Conservation (phyloP, 2,797 vertebrate genomes). For the Labroides dimidiatus region DNA sequence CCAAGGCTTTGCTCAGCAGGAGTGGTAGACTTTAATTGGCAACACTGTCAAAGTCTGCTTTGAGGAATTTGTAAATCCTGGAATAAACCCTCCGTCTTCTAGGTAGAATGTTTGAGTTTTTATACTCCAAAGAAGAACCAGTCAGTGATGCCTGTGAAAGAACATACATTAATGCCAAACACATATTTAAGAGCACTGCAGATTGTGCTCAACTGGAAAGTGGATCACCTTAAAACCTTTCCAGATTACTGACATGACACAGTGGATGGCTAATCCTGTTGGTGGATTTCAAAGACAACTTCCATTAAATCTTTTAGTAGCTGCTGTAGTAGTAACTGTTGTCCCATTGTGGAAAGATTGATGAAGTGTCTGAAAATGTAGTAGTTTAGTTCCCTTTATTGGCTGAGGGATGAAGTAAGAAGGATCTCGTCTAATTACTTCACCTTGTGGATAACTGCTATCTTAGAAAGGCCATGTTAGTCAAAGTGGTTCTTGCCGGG, state of each 20-base stretch:
- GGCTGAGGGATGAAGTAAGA: not conserved
- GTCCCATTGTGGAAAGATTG: not conserved
- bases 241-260: too few species aligned
- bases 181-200: too few species aligned
- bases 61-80: slow-evolving; percentile 3
- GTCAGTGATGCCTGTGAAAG: not conserved
- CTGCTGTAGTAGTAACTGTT: not conserved
- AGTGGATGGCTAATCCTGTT: slow-evolving; percentile 3
- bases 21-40: slow-evolving; percentile 34
- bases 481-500: slow-evolving; percentile 9
- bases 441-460: slow-evolving; percentile 19
- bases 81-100: slow-evolving; percentile 1
- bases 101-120: not conserved
- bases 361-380: not conserved
- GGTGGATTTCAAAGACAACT: slow-evolving; percentile 11
- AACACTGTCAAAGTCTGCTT: slow-evolving; percentile 17
- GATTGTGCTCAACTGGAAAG: too few species aligned
- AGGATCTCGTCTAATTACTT: slow-evolving; percentile 10
- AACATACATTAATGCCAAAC: slow-evolving; percentile 8
- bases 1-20: slow-evolving; percentile 3
- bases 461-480: slow-evolving; percentile 6
- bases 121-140: not conserved
- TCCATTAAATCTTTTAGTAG: slow-evolving; percentile 3
- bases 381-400: not conserved
- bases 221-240: too few species aligned